A percentile compares a stretch with the other conserved stretches of the same genome.
Evolutionary conservation across 2,888 invertebrate genomes (phyloP).

Genomic region (Calameuta filiformis): DNA sequence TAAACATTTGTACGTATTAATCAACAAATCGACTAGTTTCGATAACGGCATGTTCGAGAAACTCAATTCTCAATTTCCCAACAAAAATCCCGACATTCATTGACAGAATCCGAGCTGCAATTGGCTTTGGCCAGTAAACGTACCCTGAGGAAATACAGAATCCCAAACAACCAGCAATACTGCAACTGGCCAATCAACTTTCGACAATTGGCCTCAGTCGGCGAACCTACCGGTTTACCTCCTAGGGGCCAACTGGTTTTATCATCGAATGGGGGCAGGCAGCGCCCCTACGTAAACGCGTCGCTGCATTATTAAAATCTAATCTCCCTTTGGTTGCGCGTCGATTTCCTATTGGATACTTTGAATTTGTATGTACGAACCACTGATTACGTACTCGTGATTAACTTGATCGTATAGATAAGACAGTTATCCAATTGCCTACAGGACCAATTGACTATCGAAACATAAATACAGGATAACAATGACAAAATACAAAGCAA

Average conservation of each 20-base stretch:
- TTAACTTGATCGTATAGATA: background rate
- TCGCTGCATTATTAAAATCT: constrained; percentile 62
- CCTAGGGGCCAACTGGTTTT: constrained; percentile 41
- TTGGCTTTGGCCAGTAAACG: constrained; percentile 5
- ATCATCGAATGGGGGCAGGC: constrained; percentile 23
- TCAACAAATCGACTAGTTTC: background rate
- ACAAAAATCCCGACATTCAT: background rate
- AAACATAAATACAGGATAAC: background rate
- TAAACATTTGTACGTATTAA: background rate
- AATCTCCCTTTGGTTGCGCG: constrained; percentile 47
- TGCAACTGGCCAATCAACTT: constrained; percentile 50
- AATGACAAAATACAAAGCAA: background rate
- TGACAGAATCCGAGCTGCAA: background rate
- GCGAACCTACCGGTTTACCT: constrained; percentile 24
- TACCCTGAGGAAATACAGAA: constrained; percentile 27
- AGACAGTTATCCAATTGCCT: background rate
- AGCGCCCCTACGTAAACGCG: constrained; percentile 38
- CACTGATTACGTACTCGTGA: background rate
- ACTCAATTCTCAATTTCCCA: background rate
- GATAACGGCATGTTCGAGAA: background rate
- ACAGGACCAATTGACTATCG: background rate
- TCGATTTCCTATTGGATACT: background rate
- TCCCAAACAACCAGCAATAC: constrained; percentile 13
- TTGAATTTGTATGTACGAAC: background rate
- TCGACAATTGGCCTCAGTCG: constrained; percentile 49